These are phyloP conservation scores for Ianthella basta DNA, from an alignment of 37 sponge, comb jelly and placozoan species.

Conservation along the genomic window DNA sequence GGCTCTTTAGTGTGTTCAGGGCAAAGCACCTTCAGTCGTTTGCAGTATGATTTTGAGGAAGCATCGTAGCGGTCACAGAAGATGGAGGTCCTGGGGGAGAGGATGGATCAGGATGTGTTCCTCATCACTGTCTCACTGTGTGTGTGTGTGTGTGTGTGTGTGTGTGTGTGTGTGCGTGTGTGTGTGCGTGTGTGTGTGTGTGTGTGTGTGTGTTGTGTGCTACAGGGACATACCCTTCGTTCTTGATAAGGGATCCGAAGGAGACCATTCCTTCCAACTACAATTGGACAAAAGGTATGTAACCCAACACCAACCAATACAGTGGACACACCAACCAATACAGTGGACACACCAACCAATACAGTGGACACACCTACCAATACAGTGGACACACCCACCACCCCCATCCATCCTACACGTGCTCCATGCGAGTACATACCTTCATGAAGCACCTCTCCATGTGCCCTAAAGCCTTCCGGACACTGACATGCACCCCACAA, in stretches of 20 bases:
- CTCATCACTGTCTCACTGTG: too few relatives aligned
- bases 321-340: not conserved
- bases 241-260: conserved; percentile 73
- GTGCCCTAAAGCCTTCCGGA: conserved; percentile 87
- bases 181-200: too few relatives aligned
- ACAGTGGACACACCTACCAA: not conserved
- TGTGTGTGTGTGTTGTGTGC: too few relatives aligned
- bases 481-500: conserved; percentile 72
- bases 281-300: not conserved
- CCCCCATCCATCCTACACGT: too few relatives aligned
- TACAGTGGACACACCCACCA: not conserved
- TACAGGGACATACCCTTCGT: conserved; percentile 62
- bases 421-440: conserved; percentile 60
- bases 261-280: conserved; percentile 84
- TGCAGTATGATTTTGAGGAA: conserved; percentile 89
- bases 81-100: conserved; percentile 58
- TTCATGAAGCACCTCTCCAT: conserved; percentile 96
- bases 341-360: not conserved
- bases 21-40: conserved; percentile 86
- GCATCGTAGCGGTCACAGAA: conserved; percentile 95
- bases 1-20: conserved; percentile 98
- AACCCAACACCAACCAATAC: not conserved
- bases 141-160: too few relatives aligned
- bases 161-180: too few relatives aligned
- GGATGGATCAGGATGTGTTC: not conserved